Evolutionary conservation across 2,888 invertebrate genomes (phyloP), one percentile per base, ranked within the genome.

Genomic region (Ormyrus labotus): DNA sequence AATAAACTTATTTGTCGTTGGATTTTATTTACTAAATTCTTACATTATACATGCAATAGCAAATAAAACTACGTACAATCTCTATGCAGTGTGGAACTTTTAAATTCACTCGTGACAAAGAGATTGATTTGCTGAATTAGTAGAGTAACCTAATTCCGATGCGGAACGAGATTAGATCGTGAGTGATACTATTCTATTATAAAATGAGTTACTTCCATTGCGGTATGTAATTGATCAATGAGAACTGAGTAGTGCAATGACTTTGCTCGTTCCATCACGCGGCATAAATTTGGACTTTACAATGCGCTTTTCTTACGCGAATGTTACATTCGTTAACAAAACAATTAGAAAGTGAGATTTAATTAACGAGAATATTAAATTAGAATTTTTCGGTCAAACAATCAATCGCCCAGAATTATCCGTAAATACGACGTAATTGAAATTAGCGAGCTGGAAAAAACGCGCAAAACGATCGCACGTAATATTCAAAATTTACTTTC

Each of bases 111-210:
- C 57, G 50, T 58, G 74, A 74, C 74, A 74, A 58, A 55, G 67
- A 57, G 65, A 74, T 74, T 67, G 74, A 74, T 74, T 67, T 67
- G 58, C 58, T 65, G 34, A 55, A 74, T 58, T 34, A 65, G 64
- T 57, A 50, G 58, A 73, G 57, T 67, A 74, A 67, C 74, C 58
- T 57, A 60, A 74, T 74, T 74, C 51, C 63, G 57, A 67, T 58
- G 58, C 19, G 11, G 50, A 67, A 58, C 67, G 7, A 57, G 74
- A 74, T 74, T 65, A 74, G 74, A 74, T 74, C 50, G 51, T 45
- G 67, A 58, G 50, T 58, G 67, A 74, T 74, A 58, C n/a, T 67
- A 64, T 67, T 67, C 48, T 48, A 67, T 74, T 58, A 67, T 47
- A 67, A 34, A 19, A 50, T 58, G 57, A 65, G 47, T 67, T 48